Evolutionary conservation across 2,113 vertebrate genomes (phyloP), one percentile per base, ranked within the genome.

Genomic region (Chauna torquata): DNA sequence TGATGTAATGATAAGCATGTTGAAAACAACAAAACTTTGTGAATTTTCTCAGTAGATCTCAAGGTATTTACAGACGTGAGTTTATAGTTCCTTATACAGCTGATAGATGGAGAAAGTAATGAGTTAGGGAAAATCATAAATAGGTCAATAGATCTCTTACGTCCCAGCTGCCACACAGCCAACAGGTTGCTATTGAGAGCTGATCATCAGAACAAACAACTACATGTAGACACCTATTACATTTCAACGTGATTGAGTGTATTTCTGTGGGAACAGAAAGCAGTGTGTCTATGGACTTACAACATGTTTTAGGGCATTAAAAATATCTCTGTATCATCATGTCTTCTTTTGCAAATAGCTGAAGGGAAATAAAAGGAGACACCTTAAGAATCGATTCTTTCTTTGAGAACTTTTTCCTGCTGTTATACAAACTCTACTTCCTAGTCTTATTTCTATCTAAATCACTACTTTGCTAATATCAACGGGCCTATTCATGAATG

Each of bases 351-450:
- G 11, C 42, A 71, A 59, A 88, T 12, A 52, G 24, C 5, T 52
- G 20, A 78, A 59, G 12, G 38, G 38, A 91, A 72, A 45, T 19
- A 47, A 74, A 82, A 57, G 16, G 8, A 40, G 38, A 47, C 8
- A 9, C 5, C 30, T 61, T 79, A 54, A 27, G 32, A 79, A 49
- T 3, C 0, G 1, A 19, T 9, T 16, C 4, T 2, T 45, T 76
- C 32, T 79, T 68, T 36, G 61, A 80, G 40, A 69, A 42, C 4
- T 6, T 61, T 32, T 49, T 47, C 20, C 30, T 49, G 16, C 19
- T 54, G 11, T 81, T 3, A 52, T 27, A 50, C 20, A 50, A 12
- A 42, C 28, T 47, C 8, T 38, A 30, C 50, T 77, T 45, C 3
- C 0, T 78, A n/a, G 16, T n/a, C 15, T 72, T 83, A n/a, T 34